Percentiles rank a stretch among this genome's conserved stretches.
phyloP scores from a whole-genome alignment of 92 coral and sea anemone genomes.

The Chrysogorgia sp. region DNA sequence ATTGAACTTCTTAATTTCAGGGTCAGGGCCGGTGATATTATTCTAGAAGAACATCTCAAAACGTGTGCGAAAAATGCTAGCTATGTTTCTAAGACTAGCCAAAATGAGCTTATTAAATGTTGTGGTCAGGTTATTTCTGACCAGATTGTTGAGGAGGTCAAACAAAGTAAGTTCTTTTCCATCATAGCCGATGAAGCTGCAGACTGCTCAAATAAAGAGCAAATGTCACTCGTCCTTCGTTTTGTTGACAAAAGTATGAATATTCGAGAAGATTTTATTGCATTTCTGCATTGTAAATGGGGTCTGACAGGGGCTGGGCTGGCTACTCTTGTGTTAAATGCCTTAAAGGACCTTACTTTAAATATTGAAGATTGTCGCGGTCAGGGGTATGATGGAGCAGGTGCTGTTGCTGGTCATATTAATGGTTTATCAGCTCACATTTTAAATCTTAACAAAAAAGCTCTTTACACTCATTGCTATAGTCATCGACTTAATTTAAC shows the following conservation, averaged over 20 bases:
- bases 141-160: too few species aligned
- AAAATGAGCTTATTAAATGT: too few species aligned
- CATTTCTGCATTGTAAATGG: neutral
- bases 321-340: neutral
- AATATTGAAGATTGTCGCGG: neutral
- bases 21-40: slow-evolving; percentile 9
- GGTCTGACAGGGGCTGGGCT: neutral
- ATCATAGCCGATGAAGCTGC: slow-evolving; percentile 5
- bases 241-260: neutral
- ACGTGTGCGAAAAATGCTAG: too few species aligned
- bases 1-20: slow-evolving; percentile 10
- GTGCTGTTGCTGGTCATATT: slow-evolving; percentile 12
- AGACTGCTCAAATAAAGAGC: neutral
- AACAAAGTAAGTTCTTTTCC: neutral
- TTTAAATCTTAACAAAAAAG: neutral
- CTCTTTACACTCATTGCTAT: neutral
- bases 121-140: too few species aligned
- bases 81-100: too few species aligned
- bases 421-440: slow-evolving; percentile 1
- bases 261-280: neutral
- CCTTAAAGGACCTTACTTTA: neutral
- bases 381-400: slow-evolving; percentile 27
- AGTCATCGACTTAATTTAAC: neutral
- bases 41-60: neutral
- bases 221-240: neutral